Conservation (phyloP, 2,113 vertebrate species). For the Oceanites oceanicus region DNA sequence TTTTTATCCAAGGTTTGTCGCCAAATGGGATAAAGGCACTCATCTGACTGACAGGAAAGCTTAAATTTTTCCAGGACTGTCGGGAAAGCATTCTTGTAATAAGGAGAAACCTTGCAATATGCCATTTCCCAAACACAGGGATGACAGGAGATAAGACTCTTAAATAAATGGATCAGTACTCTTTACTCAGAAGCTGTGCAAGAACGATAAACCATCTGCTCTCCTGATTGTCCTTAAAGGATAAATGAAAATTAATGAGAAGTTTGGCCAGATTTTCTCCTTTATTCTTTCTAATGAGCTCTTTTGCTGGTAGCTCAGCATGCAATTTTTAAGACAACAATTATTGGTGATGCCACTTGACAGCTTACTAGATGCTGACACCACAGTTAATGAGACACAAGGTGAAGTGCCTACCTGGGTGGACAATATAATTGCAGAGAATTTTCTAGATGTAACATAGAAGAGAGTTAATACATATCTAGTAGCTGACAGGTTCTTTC, state of each 20-base stretch:
- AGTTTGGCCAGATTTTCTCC: background rate
- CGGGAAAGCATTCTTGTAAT: background rate
- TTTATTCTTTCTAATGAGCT: background rate
- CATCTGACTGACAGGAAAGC: conserved; percentile 63
- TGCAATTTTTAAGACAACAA: background rate
- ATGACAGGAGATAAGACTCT: conserved; percentile 33
- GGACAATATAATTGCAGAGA: background rate
- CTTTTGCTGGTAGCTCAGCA: background rate
- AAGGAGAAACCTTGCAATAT: background rate
- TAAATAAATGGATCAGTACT: conserved; percentile 28
- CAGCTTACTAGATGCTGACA: background rate
- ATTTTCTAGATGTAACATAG: background rate
- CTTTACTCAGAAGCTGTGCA: conserved; percentile 15
- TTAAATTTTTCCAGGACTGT: conserved; percentile 27
- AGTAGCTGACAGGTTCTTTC: background rate
- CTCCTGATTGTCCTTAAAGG: background rate
- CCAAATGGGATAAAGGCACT: conserved; percentile 60
- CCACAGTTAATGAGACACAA: background rate
- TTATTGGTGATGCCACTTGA: background rate
- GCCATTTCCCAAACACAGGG: conserved; percentile 9
- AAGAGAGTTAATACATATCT: background rate
- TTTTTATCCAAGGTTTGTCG: conserved; percentile 43
- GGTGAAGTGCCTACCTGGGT: background rate
- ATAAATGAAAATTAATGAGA: background rate
- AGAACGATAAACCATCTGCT: conserved; percentile 40